phyloP scores from a whole-genome alignment of 1,140 invertebrate species.

The Bombus terrestris region DNA sequence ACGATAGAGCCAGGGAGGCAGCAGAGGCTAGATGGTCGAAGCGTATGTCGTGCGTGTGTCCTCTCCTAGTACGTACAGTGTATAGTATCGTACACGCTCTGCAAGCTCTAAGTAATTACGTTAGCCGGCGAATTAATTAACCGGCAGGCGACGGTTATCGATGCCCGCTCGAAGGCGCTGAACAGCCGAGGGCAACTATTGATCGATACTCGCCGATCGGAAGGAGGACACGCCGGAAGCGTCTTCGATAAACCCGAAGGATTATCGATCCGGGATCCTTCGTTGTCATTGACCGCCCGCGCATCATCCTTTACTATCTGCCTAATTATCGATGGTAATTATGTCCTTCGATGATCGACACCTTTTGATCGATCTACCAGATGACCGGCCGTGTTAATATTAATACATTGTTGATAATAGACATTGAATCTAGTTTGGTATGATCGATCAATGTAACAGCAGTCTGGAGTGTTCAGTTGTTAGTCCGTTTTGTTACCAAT shows the following conservation, averaged over 20 bases:
- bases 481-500: not conserved
- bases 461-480: not conserved
- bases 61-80: too few relatives aligned
- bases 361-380: not conserved
- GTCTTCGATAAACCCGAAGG: conserved; percentile 34
- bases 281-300: conserved; percentile 17
- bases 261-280: conserved; percentile 54
- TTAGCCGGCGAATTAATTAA: conserved; percentile 78
- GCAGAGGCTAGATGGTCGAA: not conserved
- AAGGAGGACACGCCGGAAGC: conserved; percentile 28
- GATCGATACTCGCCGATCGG: conserved; percentile 57
- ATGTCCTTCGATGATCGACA: conserved; percentile 13
- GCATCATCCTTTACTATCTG: not conserved
- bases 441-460: not conserved
- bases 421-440: not conserved
- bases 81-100: conserved; percentile 31
- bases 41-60: not conserved
- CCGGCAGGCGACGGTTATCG: conserved; percentile 73
- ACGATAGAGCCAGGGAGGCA: not conserved
- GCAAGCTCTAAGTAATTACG: conserved; percentile 72
- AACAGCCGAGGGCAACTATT: conserved; percentile 56
- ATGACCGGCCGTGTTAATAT: conserved; percentile 1
- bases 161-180: conserved; percentile 66
- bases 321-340: conserved; percentile 33
- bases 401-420: not conserved